Evolutionary conservation across 2,797 vertebrate genomes (phyloP), one percentile per base, ranked within the genome.

Genomic region (Coilia nasus): DNA sequence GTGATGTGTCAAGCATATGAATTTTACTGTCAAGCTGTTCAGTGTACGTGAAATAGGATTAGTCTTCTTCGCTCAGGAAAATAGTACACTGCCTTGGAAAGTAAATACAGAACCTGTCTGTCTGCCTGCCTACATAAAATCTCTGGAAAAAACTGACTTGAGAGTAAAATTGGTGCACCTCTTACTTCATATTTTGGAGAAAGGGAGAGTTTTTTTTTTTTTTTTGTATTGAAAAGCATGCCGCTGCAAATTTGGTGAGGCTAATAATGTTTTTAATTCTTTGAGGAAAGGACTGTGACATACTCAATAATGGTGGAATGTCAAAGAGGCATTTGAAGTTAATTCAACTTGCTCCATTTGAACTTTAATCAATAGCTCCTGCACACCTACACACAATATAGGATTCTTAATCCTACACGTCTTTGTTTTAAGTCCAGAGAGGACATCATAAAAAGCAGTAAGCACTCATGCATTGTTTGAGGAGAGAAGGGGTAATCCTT

Each of bases 11-110:
- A 50, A 3, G 28, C 71, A 78, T 78, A 78, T 78, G 71, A 78
- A 78, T 78, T 19, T 15, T 44, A 78, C 71, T 78, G 71, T 78
- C 71, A 78, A 78, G 71, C 71, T 35, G 44, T 78, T 78, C 19
- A 21, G 31, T 0, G 35, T 78, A 21, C 21, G 71, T 78, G 71
- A 78, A 78, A 78, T 35, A 78, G 44, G 71, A 78, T 78, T 78
- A 78, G 31, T 78, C 10, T 75, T 78, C 19, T 21, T 41, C 9
- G 35, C 35, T 78, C 19, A 7, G 31, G 35, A 19, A 78, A 78
- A 44, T 44, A 31, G 31, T 35, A 10, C 17, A 14, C 71, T 78
- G 71, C 71, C 7, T 78, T 78, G 71, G 71, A 78, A 78, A 41
- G 44, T 44, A 44, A 78, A 78, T 19, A 78, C 44, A 44, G 6